phyloP scores from a whole-genome alignment of 2,797 vertebrate genomes.

The Nyctalus aviator region DNA sequence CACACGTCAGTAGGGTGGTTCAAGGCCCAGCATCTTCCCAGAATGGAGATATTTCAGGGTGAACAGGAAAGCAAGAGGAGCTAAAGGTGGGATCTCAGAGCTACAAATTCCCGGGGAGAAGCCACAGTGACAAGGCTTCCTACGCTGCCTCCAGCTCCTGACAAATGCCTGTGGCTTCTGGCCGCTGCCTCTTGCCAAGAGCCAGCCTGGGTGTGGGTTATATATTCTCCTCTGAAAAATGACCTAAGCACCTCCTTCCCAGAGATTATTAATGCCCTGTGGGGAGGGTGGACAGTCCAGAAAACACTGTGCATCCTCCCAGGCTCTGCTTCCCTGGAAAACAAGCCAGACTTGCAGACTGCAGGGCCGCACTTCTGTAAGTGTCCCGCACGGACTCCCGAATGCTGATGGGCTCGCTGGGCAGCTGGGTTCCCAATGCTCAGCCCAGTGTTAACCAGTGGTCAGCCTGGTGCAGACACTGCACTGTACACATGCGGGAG shows the following conservation, averaged over 20 bases:
- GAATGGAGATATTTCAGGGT: background rate
- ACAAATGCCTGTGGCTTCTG: slow-evolving; percentile 23
- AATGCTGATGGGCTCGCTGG: background rate
- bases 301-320: background rate
- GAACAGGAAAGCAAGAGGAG: background rate
- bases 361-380: background rate
- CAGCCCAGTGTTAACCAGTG: background rate
- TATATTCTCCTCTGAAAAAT: slow-evolving; percentile 11
- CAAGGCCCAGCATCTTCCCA: background rate
- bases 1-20: background rate
- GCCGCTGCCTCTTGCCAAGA: background rate
- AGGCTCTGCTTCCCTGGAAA: background rate
- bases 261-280: background rate
- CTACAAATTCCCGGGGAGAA: background rate
- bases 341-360: background rate
- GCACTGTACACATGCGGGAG: background rate
- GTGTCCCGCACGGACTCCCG: background rate
- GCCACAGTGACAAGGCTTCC: background rate
- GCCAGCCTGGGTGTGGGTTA: background rate
- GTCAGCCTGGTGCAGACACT: background rate
- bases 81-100: background rate
- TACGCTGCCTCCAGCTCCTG: background rate
- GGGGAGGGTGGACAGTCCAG: background rate
- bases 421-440: background rate
- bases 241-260: background rate